A percentile compares a stretch with the other conserved stretches of the same genome.
Evolutionary conservation across 2,888 invertebrate species (phyloP).

Genomic region (Tenthredo scrophulariae): DNA sequence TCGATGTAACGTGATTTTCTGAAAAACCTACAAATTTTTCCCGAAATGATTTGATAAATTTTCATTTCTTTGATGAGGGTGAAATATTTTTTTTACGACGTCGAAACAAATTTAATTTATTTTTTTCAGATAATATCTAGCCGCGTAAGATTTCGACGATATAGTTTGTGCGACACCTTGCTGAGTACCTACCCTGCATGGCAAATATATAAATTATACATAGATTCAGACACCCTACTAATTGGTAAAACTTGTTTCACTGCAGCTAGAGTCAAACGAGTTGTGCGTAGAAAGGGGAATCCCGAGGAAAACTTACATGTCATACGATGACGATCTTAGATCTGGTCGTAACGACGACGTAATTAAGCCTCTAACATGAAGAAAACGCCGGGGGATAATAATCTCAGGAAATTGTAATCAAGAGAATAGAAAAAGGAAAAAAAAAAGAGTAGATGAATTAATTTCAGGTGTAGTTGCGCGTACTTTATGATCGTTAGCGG

Average conservation of each 20-base stretch:
- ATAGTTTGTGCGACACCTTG: too few species aligned
- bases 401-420: background rate
- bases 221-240: background rate
- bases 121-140: too few species aligned
- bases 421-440: background rate
- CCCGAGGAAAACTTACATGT: background rate
- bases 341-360: background rate
- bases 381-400: background rate
- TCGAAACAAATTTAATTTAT: too few species aligned
- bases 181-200: background rate
- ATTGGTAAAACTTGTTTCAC: slow-evolving; percentile 23
- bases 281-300: background rate
- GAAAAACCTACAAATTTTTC: too few species aligned
- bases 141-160: too few species aligned
- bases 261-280: slow-evolving; percentile 14
- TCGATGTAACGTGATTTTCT: too few species aligned
- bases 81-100: background rate
- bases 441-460: background rate
- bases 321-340: background rate
- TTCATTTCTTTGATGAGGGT: background rate
- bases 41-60: too few species aligned
- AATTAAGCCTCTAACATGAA: background rate
- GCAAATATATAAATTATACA: background rate
- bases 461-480: background rate
- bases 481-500: background rate